Evolutionary conservation across 1,140 invertebrate genomes (phyloP).

Genomic region (Apis florea): DNA sequence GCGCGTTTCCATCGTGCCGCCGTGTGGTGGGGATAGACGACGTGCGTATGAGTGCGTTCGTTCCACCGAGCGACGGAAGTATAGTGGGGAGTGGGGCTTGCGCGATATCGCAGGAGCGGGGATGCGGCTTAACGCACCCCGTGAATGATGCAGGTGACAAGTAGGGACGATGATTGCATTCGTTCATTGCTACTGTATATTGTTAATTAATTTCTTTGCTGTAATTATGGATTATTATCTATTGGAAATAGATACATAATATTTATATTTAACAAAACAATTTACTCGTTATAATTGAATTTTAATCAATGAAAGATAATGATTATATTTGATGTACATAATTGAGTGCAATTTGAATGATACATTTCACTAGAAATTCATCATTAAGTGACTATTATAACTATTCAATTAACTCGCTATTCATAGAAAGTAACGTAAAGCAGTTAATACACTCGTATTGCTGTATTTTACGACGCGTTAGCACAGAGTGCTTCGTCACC

Average conservation of each 20-base stretch:
- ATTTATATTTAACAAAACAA: no score
- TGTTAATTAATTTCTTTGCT: conserved; percentile 22
- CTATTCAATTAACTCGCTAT: neutral
- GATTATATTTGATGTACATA: no score
- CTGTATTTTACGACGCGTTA: conserved; percentile 5
- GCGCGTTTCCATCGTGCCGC: conserved; percentile 39
- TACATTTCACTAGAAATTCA: neutral
- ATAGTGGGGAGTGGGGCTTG: conserved; percentile 15
- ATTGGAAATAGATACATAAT: no score
- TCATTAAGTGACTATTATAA: neutral
- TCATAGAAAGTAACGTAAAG: neutral
- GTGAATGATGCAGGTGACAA: conserved; percentile 61
- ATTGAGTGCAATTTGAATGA: no score
- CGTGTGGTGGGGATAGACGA: conserved; percentile 13
- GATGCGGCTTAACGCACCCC: conserved; percentile 47
- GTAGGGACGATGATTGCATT: conserved; percentile 47
- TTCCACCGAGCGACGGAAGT: conserved; percentile 32
- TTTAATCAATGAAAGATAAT: no score
- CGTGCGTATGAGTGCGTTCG: conserved; percentile 40
- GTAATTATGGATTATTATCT: neutral
- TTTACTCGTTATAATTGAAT: no score
- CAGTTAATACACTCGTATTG: conserved; percentile 13
- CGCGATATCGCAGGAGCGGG: conserved; percentile 46
- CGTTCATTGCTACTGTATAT: conserved; percentile 22
- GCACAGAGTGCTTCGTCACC: conserved; percentile 37